Evolutionary conservation across 2,797 vertebrate species (phyloP).

Genomic region (Notamacropus eugenii): DNA sequence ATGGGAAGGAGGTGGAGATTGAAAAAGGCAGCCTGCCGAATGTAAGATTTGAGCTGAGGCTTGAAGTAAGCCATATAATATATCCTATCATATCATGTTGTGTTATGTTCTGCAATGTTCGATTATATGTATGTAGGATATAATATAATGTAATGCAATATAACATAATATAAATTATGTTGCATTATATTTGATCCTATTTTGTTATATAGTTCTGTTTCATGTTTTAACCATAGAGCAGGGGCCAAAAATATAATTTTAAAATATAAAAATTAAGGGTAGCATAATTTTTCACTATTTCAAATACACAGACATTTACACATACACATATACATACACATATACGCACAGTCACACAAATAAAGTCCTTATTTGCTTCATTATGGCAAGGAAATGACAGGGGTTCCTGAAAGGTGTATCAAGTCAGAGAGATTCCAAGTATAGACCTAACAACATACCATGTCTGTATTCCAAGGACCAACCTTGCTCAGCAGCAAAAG

Average conservation of each 20-base stretch:
- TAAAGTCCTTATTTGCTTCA: not conserved
- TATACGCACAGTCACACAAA: not conserved
- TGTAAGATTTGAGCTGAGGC: not conserved
- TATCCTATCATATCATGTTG: too few species aligned
- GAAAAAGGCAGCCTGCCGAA: not conserved
- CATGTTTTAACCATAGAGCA: not conserved
- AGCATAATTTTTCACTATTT: not conserved
- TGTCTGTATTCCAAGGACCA: not conserved
- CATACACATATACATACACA: not conserved
- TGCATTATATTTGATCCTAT: not conserved
- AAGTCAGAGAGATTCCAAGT: not conserved
- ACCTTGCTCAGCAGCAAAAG: not conserved
- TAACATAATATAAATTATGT: not conserved
- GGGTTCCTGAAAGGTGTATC: not conserved
- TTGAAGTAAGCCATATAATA: not conserved
- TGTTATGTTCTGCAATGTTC: not conserved
- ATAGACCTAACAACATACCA: not conserved
- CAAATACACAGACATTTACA: not conserved
- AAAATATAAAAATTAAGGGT: not conserved
- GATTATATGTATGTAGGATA: too few species aligned
- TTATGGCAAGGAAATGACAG: not conserved
- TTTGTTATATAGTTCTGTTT: not conserved
- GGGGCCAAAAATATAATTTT: not conserved
- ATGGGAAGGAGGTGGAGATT: not conserved
- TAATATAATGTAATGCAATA: not conserved